Percentiles rank a stretch among this genome's conserved stretches.
phyloP scores from a whole-genome alignment of 2,888 invertebrate genomes.

The Apodemia duryi region DNA sequence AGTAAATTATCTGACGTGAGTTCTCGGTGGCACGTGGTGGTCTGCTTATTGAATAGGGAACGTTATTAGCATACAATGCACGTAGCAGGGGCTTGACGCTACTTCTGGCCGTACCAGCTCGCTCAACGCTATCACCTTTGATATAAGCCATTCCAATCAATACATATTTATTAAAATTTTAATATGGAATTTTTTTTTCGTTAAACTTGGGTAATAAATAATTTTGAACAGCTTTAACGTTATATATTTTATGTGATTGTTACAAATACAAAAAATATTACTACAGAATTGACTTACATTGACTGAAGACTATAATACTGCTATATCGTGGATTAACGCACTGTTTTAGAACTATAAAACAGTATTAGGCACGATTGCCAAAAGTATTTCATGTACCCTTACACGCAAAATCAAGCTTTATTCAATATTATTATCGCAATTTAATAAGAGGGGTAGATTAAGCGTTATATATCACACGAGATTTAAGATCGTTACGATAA shows the following conservation, averaged over 20 bases:
- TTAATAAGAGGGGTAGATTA: background rate
- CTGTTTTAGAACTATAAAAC: no score
- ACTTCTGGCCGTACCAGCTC: constrained; percentile 24
- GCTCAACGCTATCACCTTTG: constrained; percentile 28
- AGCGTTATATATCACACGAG: background rate
- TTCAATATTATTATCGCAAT: background rate
- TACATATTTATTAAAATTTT: constrained; percentile 25
- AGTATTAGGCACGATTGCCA: no score
- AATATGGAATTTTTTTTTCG: background rate
- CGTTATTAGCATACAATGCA: constrained; percentile 73
- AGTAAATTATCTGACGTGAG: constrained; percentile 80
- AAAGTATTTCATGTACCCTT: background rate
- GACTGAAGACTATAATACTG: no score
- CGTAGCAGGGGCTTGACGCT: constrained; percentile 58
- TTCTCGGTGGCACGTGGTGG: constrained; percentile 75
- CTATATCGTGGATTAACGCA: no score
- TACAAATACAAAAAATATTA: no score
- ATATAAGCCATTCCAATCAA: constrained; percentile 22
- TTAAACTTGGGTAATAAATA: background rate
- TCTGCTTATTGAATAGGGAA: constrained; percentile 78
- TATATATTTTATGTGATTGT: no score
- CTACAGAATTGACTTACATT: no score
- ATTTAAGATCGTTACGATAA: constrained; percentile 9
- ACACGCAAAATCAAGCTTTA: background rate
- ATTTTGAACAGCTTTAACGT: no score